phyloP scores from a whole-genome alignment of 2,797 vertebrate species.

The Poecilia picta region DNA sequence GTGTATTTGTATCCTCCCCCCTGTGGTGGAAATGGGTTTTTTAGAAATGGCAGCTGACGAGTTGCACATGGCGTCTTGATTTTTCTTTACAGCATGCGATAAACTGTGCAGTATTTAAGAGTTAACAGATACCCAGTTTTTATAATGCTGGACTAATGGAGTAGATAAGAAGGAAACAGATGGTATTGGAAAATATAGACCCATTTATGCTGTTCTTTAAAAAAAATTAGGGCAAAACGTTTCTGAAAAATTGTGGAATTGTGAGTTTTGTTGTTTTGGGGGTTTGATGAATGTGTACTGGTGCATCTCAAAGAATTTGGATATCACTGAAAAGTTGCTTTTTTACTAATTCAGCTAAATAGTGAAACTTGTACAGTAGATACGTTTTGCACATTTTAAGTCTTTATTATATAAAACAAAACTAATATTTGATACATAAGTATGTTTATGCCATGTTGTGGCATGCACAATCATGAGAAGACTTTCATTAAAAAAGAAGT shows the following conservation, averaged over 20 bases:
- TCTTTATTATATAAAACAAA: neutral
- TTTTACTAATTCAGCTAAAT: neutral
- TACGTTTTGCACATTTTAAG: neutral
- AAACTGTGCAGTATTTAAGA: neutral
- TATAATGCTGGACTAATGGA: neutral
- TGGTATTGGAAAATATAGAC: neutral
- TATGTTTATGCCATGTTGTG: neutral
- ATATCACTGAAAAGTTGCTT: neutral
- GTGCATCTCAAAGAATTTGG: neutral
- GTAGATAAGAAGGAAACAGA: neutral
- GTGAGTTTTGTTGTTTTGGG: neutral
- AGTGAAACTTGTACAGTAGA: neutral
- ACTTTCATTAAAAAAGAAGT: neutral
- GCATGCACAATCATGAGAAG: neutral
- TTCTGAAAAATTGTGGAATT: neutral
- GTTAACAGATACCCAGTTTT: neutral
- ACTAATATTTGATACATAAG: neutral
- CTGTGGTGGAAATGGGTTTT: conserved; percentile 8
- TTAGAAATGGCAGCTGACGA: conserved; percentile 8
- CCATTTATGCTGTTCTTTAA: neutral
- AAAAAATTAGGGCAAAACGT: neutral
- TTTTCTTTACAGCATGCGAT: conserved; percentile 16
- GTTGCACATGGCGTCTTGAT: conserved; percentile 4
- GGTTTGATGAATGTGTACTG: neutral
- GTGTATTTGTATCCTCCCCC: conserved; percentile 8